Conservation (phyloP, 2,797 vertebrate genomes). For the Phataginus tricuspis region DNA sequence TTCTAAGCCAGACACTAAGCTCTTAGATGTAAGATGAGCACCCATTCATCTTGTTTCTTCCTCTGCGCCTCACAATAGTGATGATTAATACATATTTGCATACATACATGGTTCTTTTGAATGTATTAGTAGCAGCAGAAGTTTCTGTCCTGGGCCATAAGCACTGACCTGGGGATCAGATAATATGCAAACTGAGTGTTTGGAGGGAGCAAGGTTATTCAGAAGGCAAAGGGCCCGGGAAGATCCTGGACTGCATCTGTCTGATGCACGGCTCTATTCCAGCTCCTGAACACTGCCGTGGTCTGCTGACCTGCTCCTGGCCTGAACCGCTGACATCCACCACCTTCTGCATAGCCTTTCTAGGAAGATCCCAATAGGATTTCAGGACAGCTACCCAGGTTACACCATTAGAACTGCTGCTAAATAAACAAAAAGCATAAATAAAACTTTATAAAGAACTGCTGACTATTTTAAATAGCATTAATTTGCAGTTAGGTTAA, state of each 20-base stretch:
- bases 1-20: not conserved
- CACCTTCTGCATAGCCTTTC: not conserved
- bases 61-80: not conserved
- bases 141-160: conserved; percentile 3
- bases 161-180: not conserved
- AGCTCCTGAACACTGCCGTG: not conserved
- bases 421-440: conserved; percentile 51
- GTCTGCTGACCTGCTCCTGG: not conserved
- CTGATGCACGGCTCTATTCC: not conserved
- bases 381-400: not conserved
- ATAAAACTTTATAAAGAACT: not conserved
- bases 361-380: not conserved
- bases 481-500: not conserved
- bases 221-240: not conserved
- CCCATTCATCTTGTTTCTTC: not conserved
- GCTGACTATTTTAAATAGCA: conserved; percentile 9
- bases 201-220: not conserved
- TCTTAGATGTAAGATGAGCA: not conserved
- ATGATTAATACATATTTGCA: not conserved
- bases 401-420: not conserved
- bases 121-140: not conserved
- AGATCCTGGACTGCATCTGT: not conserved
- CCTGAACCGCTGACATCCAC: not conserved
- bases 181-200: not conserved
- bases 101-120: not conserved